phyloP scores from a whole-genome alignment of 2,888 invertebrate species.

The Drosophila algonquin region DNA sequence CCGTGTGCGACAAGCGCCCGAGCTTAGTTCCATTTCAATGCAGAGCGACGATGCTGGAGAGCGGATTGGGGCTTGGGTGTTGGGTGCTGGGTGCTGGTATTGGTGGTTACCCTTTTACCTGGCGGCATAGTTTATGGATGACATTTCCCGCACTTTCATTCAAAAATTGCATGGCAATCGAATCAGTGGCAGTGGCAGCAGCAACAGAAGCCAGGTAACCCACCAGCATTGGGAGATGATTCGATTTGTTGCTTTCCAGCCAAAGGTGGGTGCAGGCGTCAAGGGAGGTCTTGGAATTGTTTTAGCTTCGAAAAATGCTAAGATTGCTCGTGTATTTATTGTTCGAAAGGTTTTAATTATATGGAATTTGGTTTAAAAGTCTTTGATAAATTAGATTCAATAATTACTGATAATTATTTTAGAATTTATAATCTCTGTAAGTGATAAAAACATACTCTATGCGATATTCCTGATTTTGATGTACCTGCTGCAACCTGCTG shows the following conservation, averaged over 20 bases:
- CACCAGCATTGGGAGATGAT: conserved; percentile 44
- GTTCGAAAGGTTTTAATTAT: background rate
- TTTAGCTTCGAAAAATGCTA: conserved; percentile 4
- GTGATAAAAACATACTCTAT: background rate
- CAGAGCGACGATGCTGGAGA: conserved; percentile 22
- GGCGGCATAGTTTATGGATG: conserved; percentile 76
- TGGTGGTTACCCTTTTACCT: conserved; percentile 49
- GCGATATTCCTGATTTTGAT: background rate
- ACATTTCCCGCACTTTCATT: conserved; percentile 70
- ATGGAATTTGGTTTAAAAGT: background rate
- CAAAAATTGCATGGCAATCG: conserved; percentile 79
- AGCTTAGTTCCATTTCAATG: conserved; percentile 63
- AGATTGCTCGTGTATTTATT: background rate
- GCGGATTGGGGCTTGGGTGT: conserved; percentile 20
- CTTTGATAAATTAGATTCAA: too few species aligned
- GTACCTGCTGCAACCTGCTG: conserved; percentile 16
- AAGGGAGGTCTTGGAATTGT: conserved; percentile 20
- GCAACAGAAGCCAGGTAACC: conserved; percentile 20
- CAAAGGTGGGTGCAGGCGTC: conserved; percentile 17
- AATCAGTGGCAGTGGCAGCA: conserved; percentile 53
- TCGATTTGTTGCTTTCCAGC: conserved; percentile 55
- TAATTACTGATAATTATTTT: too few species aligned
- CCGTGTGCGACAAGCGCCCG: conserved; percentile 73
- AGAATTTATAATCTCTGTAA: background rate
- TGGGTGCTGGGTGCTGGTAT: background rate